These are phyloP conservation scores for Galaxea fascicularis DNA, from an alignment of 92 coral and sea anemone species.

Conservation along the genomic window DNA sequence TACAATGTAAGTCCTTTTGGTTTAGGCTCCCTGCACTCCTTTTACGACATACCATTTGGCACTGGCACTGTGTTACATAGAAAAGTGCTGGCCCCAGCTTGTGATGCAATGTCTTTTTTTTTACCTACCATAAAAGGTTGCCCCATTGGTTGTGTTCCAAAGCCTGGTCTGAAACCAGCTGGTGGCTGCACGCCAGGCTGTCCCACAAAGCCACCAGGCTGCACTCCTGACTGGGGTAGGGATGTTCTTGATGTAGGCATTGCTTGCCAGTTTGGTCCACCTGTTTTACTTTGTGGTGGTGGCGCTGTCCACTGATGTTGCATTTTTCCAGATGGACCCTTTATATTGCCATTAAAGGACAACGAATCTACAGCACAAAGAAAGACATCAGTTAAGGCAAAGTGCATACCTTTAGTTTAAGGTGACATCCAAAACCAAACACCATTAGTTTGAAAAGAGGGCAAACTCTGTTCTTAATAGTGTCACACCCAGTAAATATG, in stretches of 20 bases:
- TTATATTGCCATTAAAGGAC: conserved; percentile 69
- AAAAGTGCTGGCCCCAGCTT: too few relatives aligned
- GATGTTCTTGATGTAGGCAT: conserved; percentile 74
- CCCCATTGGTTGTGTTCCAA: conserved; percentile 74
- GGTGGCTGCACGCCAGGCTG: conserved; percentile 62
- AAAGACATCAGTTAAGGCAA: neutral
- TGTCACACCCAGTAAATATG: too few relatives aligned
- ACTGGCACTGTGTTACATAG: too few relatives aligned
- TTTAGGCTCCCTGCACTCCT: too few relatives aligned
- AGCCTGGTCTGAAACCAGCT: conserved; percentile 69
- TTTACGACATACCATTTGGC: too few relatives aligned
- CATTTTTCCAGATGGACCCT: conserved; percentile 63
- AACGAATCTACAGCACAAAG: conserved; percentile 61
- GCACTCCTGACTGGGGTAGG: conserved; percentile 52
- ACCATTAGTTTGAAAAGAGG: too few relatives aligned
- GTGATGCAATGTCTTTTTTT: too few relatives aligned
- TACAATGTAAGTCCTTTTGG: too few relatives aligned
- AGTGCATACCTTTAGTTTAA: too few relatives aligned
- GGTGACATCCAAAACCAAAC: too few relatives aligned
- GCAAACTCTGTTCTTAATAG: too few relatives aligned
- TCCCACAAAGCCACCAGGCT: conserved; percentile 57
- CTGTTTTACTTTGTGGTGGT: conserved; percentile 92
- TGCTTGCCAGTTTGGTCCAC: conserved; percentile 96
- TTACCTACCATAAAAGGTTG: conserved; percentile 80
- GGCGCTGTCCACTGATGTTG: conserved; percentile 98